Base-by-base conservation (phyloP, 2,797 vertebrate species). In the Gobionotothen gibberifrons region DNA sequence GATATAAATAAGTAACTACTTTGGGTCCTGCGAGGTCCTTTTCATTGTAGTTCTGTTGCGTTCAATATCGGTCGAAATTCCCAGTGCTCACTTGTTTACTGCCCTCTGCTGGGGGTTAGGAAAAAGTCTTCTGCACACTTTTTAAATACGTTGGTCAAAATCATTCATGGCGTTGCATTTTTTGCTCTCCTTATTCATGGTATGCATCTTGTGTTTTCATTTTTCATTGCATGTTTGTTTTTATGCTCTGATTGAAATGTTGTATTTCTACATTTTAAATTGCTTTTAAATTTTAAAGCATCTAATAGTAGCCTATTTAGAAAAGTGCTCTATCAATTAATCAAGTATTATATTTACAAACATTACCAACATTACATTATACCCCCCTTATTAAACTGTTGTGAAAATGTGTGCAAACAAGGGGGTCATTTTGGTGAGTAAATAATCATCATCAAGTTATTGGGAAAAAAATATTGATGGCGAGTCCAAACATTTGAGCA, bases 21-120 rank as follows among this genome's bases (percentile, higher is more conserved):
- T 55, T 7, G 40, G 87, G 83, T 74, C 86, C 73, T 76, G 59
- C 9, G 13, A 54, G 22, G 74, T 32, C 65, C 29, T 58, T 44
- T 1, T 2, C 0, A 1, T 3, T 61, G n/a, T 21, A 78, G 13
- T 54, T 82, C 63, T 56, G 36, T n/a, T 72, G 21, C 16, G 1
- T 44, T 49, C 0, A 22, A 52, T 22, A 29, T 9, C 13, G 3
- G 17, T 49, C 5, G 9, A 14, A 42, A 65, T n/a, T 6, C 9
- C 2, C 14, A n/a, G 1, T 2, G 3, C 4, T 29, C 12, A 15
- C 17, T 12, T 0, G 8, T n/a, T 0, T 40, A 58, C 55, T 57
- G 78, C 83, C 69, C 55, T 51, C 88, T 87, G 52, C 51, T 63
- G 82, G 67, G 2, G 0, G 21, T 0, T 32, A 57, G 11, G 22